Evolutionary conservation across 1,140 invertebrate genomes (phyloP), one percentile per base, ranked within the genome.

Genomic region (Hirudo medicinalis): DNA sequence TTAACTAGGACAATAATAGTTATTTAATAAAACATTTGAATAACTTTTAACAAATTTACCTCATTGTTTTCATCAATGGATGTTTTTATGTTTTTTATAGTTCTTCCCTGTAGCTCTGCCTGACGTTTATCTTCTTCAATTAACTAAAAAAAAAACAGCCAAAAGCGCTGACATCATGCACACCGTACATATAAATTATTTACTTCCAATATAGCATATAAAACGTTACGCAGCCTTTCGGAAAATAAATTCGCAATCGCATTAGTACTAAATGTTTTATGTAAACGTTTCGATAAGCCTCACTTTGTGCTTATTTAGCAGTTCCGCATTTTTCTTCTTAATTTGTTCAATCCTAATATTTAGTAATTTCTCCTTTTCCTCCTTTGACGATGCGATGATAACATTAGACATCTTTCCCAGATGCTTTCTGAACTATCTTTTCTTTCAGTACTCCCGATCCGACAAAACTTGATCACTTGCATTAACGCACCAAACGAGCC

Each of bases 241-340:
- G 67, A n/a, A 68, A 6, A 68, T 36, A 2, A 68, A 29, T 32
- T 29, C 13, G 17, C 29, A 63, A 36, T 25, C 27, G 67, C 40
- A 27, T 68, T 11, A 36, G 20, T 20, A 49, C 43, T 49, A 49
- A 49, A 49, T 49, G 43, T 36, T 36, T n/a, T n/a, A n/a, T 11
- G 40, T 11, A 40, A 49, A 49, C 43, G 2, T 49, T 0, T 49
- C 9, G 43, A 49, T 13, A 20, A 32, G 9, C 29, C 60, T 25
- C 22, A 68, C 67, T 40, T 68, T 29, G 27, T 68, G 67, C 17
- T 40, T 68, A 22, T 40, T 27, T 15, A 68, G 20, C 67, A 68
- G 19, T 20, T 68, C 67, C n/a, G 9, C 67, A 68, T 36, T 68
- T 32, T 68, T 68, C 27, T 68, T 68, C n/a, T 68, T 68, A 29